A percentile compares a stretch with the other conserved stretches of the same genome.
phyloP scores from a whole-genome alignment of 2,888 invertebrate species.

The Ophion obscuratus region DNA sequence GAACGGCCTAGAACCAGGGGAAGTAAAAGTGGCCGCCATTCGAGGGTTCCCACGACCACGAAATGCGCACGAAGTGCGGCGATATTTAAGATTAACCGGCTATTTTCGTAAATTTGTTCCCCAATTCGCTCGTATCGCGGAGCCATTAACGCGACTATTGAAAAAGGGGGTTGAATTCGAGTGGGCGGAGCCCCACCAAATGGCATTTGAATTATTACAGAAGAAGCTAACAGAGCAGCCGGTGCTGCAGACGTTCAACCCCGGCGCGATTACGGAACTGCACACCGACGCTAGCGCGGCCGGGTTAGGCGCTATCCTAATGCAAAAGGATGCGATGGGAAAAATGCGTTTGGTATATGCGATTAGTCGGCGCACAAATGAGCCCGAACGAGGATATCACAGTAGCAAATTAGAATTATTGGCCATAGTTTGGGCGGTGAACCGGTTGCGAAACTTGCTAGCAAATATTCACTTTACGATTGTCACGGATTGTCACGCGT shows the following conservation, averaged over 20 bases:
- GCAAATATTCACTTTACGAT: not conserved
- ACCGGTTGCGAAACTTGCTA: conserved; percentile 16
- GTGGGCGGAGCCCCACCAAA: not conserved
- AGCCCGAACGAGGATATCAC: conserved; percentile 69
- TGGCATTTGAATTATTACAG: not conserved
- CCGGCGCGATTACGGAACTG: conserved; percentile 21
- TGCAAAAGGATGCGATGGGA: conserved; percentile 66
- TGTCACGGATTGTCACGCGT: not conserved
- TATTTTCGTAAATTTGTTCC: not conserved
- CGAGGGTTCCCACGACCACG: not conserved
- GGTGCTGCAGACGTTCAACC: conserved; percentile 28
- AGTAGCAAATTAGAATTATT: conserved; percentile 62
- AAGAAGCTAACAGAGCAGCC: not conserved
- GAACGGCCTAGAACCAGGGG: not conserved
- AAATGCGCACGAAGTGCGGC: not conserved
- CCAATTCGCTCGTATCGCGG: not conserved
- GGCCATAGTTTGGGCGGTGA: not conserved
- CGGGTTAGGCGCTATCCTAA: conserved; percentile 14
- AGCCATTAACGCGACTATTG: not conserved
- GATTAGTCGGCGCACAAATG: conserved; percentile 69
- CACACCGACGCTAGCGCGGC: not conserved
- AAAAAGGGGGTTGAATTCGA: not conserved
- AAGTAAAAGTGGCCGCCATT: not conserved
- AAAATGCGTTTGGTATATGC: not conserved
- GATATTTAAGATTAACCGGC: not conserved